phyloP scores from a whole-genome alignment of 1,140 invertebrate genomes.

The Micrasema minimum region DNA sequence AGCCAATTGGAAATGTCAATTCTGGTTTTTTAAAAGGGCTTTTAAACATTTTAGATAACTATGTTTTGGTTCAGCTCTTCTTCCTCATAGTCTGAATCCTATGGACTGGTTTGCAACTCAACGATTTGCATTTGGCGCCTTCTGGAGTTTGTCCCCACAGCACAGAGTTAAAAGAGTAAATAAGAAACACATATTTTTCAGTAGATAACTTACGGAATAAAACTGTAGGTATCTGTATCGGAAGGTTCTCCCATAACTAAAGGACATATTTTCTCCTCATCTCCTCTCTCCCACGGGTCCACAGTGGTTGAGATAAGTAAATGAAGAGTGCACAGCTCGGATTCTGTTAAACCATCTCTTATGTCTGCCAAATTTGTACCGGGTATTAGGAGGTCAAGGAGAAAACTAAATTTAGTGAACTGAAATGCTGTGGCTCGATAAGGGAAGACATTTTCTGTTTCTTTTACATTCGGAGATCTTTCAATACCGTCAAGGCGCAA shows the following conservation, averaged over 20 bases:
- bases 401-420: slow-evolving; percentile 69
- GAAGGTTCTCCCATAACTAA: slow-evolving; percentile 44
- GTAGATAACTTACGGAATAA: slow-evolving; percentile 17
- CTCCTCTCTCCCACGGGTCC: slow-evolving; percentile 64
- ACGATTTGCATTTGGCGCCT: no score
- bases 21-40: no score
- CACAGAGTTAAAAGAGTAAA: no score
- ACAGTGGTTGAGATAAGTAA: slow-evolving; percentile 70
- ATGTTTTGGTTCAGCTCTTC: no score
- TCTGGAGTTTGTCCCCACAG: no score
- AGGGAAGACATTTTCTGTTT: slow-evolving; percentile 67
- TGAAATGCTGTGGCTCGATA: slow-evolving; percentile 70
- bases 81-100: no score
- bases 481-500: slow-evolving; percentile 73
- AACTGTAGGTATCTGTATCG: slow-evolving; percentile 2
- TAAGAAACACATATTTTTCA: neutral
- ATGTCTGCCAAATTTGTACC: slow-evolving; percentile 63
- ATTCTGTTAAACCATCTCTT: slow-evolving; percentile 60
- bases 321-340: slow-evolving; percentile 71
- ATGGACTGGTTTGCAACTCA: no score
- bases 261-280: slow-evolving; percentile 65
- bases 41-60: no score
- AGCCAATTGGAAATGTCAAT: no score
- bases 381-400: slow-evolving; percentile 70
- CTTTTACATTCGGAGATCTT: slow-evolving; percentile 59